A percentile compares a stretch with the other conserved stretches of the same genome.
Evolutionary conservation across 2,888 invertebrate genomes (phyloP).

Genomic region (Torymus aiolomorphi): DNA sequence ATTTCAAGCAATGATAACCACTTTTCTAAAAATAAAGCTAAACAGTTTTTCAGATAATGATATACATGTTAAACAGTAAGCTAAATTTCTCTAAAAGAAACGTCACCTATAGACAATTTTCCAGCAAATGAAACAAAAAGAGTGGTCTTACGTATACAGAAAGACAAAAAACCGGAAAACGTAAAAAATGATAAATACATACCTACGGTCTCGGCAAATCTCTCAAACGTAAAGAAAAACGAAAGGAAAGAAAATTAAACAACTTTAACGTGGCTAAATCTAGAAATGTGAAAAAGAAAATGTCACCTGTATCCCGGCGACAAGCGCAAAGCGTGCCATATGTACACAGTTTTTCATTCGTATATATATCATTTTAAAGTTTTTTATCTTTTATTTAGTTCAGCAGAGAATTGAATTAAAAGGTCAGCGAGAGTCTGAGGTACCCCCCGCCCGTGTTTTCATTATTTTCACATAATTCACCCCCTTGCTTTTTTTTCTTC

Average conservation of each 20-base stretch:
- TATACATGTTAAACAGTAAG: not conserved
- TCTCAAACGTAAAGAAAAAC: conserved; percentile 22
- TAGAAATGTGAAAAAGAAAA: conserved; percentile 37
- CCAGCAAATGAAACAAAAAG: not conserved
- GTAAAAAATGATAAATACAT: conserved; percentile 39
- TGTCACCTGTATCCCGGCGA: conserved; percentile 49
- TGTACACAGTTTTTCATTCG: conserved; percentile 43
- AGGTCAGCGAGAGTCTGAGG: conserved; percentile 30
- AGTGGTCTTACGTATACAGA: not conserved
- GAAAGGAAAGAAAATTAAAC: conserved; percentile 11
- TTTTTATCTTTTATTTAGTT: conserved; percentile 47
- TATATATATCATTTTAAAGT: conserved; percentile 11
- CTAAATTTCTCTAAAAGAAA: conserved; percentile 21
- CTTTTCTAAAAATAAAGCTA: too few relatives aligned
- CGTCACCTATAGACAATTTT: conserved; percentile 30
- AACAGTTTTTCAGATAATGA: too few relatives aligned
- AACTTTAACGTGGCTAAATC: conserved; percentile 26
- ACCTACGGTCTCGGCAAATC: conserved; percentile 34
- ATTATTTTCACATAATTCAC: conserved; percentile 34
- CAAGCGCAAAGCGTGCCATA: conserved; percentile 54
- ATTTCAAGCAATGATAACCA: conserved; percentile 10
- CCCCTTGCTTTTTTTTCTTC: conserved; percentile 23
- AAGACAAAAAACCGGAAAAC: too few relatives aligned
- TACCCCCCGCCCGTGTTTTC: not conserved
- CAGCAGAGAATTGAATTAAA: conserved; percentile 33